phyloP scores from a whole-genome alignment of 2,113 vertebrate species.

The Megatriorchis doriae region DNA sequence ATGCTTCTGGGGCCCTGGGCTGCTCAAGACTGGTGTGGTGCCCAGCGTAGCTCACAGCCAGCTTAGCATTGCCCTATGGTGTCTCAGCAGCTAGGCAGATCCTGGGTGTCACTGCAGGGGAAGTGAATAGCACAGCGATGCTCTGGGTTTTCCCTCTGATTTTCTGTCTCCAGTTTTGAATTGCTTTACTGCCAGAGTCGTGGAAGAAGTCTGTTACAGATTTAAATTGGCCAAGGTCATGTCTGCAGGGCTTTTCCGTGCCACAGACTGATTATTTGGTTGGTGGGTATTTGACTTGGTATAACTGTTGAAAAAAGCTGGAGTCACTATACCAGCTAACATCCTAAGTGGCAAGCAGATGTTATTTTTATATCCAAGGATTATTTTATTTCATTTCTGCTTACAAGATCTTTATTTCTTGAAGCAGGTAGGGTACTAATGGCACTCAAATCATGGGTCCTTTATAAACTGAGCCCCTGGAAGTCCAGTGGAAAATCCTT shows the following conservation, averaged over 20 bases:
- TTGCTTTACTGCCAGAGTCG: neutral
- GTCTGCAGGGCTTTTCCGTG: neutral
- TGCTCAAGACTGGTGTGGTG: fast-evolving
- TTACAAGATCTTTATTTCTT: neutral
- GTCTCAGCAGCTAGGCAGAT: neutral
- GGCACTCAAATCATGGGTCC: neutral
- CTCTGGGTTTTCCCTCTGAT: neutral
- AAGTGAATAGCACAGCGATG: fast-evolving
- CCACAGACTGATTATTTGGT: neutral
- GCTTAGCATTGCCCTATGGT: fast-evolving
- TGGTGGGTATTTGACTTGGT: neutral
- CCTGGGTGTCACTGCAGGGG: neutral
- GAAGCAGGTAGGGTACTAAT: neutral
- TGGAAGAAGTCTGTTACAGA: neutral
- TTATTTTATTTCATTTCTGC: neutral
- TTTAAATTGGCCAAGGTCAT: neutral
- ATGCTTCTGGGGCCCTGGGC: neutral
- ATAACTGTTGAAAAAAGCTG: neutral
- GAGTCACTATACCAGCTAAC: neutral
- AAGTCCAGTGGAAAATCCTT: neutral
- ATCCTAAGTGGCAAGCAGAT: neutral
- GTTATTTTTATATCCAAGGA: neutral
- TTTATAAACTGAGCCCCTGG: neutral
- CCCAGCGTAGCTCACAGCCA: neutral
- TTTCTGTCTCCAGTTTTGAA: neutral